phyloP scores from a whole-genome alignment of 2,888 invertebrate genomes.

The Macrostomum cliftonense region DNA sequence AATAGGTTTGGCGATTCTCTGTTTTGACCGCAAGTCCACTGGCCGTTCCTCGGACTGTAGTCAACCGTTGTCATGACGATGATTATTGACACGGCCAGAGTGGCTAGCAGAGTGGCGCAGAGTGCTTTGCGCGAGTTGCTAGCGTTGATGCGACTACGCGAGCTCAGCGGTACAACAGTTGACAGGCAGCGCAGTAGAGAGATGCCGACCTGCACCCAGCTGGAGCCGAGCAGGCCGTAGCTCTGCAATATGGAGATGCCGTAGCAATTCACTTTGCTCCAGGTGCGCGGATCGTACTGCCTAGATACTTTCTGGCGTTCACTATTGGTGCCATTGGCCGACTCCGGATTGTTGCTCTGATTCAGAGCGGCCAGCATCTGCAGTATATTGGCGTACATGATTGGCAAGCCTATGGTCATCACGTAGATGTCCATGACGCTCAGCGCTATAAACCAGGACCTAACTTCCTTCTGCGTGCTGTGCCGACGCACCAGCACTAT shows the following conservation, averaged over 20 bases:
- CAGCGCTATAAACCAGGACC: constrained; percentile 9
- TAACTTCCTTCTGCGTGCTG: constrained; percentile 7
- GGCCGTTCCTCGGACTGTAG: constrained; percentile 2
- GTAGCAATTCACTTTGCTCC: constrained; percentile 1
- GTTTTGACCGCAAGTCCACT: not conserved
- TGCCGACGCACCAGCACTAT: constrained; percentile 4
- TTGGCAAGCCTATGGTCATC: constrained; percentile 3
- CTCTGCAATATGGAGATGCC: not conserved
- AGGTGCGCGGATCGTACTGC: not conserved
- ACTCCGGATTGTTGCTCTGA: not conserved
- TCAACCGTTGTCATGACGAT: constrained; percentile 3
- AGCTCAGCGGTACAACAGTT: constrained; percentile 3
- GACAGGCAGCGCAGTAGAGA: constrained; percentile 4
- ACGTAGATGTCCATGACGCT: constrained; percentile 5
- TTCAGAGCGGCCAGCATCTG: constrained; percentile 1
- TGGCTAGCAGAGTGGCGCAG: not conserved
- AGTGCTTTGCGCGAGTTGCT: constrained; percentile 2
- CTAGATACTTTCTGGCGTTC: no score
- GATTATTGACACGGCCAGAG: constrained; percentile 3
- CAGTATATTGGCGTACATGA: not conserved
- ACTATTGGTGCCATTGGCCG: no score
- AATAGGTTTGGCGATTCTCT: not conserved
- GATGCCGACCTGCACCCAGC: constrained; percentile 9
- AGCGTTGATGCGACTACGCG: constrained; percentile 3
- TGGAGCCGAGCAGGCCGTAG: constrained; percentile 5